Evolutionary conservation across 37 sponge, comb jelly and placozoan species (phyloP), one percentile per base, ranked within the genome.

Genomic region (Spongilla lacustris): DNA sequence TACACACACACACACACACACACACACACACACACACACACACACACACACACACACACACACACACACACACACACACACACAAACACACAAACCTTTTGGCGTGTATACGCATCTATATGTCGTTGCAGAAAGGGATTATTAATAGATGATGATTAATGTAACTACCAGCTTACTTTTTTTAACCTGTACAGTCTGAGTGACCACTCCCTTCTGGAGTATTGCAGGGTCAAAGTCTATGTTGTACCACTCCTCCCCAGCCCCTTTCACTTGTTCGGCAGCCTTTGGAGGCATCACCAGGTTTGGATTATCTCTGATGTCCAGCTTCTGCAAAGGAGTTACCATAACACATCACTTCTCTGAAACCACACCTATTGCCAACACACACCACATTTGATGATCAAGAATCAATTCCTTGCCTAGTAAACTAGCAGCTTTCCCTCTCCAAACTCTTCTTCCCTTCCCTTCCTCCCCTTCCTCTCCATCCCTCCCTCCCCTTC

Each of bases 211-310:
- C 28, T 72, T 79, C 84, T 90, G 89, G 74, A 95, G 83, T 29
- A 86, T 87, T 38, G 86, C 88, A 3, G 89, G 75, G 84, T 95
- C 93, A 90, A 97, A 97, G 80, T 98, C 96, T 58, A 98, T 93
- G 70, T 98, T 91, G 89, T 98, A 98, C 79, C 95, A 93, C 85
- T 94, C 95, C 26, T 94, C 91, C 21, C 92, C 91, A 41, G 88
- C 67, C 41, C 91, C 95, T 34, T 67, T 90, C 36, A 92, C 86
- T 76, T 94, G 93, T 36, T 89, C 89, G 26, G 75, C 73, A 4
- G 97, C 95, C 41, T 96, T 98, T 27, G 97, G 91, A 13, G 99
- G 97, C 92, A 96, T 91, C 66, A 84, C 91, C 50, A 98, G 84
- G 32, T 93, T 77, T 4, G 99, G 97, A 73, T 98, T 96, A 79